Evolutionary conservation across 2,797 vertebrate genomes (phyloP).

Genomic region (Anisognathus igniventris): DNA sequence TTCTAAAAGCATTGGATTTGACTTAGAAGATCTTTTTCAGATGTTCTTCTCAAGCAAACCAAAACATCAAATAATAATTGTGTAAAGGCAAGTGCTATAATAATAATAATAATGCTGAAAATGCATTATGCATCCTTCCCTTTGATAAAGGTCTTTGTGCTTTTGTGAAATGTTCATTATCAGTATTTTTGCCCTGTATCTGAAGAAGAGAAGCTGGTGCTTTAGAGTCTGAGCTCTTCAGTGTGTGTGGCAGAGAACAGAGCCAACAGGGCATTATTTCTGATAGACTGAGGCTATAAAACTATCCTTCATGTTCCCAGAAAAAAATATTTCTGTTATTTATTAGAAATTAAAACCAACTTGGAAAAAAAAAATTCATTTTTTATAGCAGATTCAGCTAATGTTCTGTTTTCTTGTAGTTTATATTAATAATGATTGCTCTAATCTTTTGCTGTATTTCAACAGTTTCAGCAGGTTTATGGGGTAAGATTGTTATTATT

Average conservation of each 20-base stretch:
- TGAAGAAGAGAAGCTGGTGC: neutral
- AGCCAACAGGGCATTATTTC: neutral
- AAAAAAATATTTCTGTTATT: constrained; percentile 16
- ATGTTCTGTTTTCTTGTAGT: constrained; percentile 48
- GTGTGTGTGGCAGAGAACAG: neutral
- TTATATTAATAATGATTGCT: constrained; percentile 59
- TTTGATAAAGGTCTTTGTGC: constrained; percentile 28
- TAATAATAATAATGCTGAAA: neutral
- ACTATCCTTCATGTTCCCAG: neutral
- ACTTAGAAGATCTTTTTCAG: constrained; percentile 55
- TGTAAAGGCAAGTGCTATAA: constrained; percentile 37
- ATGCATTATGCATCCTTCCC: constrained; percentile 25
- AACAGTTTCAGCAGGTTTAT: constrained; percentile 70
- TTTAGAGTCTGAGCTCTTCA: neutral
- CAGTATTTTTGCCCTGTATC: neutral
- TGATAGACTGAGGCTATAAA: constrained; percentile 38
- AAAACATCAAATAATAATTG: constrained; percentile 65
- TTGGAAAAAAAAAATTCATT: neutral
- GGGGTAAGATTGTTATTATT: constrained; percentile 62
- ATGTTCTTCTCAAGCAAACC: constrained; percentile 53
- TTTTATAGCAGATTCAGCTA: constrained; percentile 26
- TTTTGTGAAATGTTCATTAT: constrained; percentile 38
- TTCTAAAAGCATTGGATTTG: constrained; percentile 56
- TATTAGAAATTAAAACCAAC: constrained; percentile 53
- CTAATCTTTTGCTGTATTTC: constrained; percentile 66